Conservation (phyloP, 1,140 invertebrate species). For the Lucilia cuprina region DNA sequence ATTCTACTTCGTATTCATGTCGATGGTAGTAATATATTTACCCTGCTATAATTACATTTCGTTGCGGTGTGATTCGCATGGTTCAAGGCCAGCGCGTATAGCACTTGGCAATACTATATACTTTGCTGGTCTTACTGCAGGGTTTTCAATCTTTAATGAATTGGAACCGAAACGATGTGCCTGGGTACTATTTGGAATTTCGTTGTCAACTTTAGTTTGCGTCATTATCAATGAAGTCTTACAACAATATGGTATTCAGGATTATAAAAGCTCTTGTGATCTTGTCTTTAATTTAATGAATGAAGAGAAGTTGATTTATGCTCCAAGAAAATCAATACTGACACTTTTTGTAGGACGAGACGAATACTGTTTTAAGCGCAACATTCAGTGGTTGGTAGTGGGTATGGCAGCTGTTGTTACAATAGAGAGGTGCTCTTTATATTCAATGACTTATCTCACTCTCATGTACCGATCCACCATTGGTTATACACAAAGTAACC, state of each 20-base stretch:
- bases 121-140: conserved; percentile 45
- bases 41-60: conserved; percentile 53
- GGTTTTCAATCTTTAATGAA: conserved; percentile 56
- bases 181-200: conserved; percentile 45
- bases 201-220: conserved; percentile 43
- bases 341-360: conserved; percentile 51
- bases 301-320: conserved; percentile 52
- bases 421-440: conserved; percentile 45
- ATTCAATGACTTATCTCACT: conserved; percentile 50
- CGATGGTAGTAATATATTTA: conserved; percentile 49
- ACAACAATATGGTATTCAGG: conserved; percentile 47
- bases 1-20: conserved; percentile 55
- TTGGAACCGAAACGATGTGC: conserved; percentile 50
- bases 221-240: conserved; percentile 53
- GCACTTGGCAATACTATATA: conserved; percentile 50
- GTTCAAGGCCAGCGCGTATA: conserved; percentile 47
- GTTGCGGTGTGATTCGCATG: conserved; percentile 48
- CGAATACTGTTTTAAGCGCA: conserved; percentile 46
- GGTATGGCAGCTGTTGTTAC: conserved; percentile 41
- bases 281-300: conserved; percentile 56
- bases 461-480: conserved; percentile 50
- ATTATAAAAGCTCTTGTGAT: conserved; percentile 54
- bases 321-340: conserved; percentile 47
- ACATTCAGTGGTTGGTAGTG: conserved; percentile 52
- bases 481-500: conserved; percentile 41